Evolutionary conservation across 2,888 invertebrate species (phyloP), one percentile per base, ranked within the genome.

Genomic region (Clivina fossor): DNA sequence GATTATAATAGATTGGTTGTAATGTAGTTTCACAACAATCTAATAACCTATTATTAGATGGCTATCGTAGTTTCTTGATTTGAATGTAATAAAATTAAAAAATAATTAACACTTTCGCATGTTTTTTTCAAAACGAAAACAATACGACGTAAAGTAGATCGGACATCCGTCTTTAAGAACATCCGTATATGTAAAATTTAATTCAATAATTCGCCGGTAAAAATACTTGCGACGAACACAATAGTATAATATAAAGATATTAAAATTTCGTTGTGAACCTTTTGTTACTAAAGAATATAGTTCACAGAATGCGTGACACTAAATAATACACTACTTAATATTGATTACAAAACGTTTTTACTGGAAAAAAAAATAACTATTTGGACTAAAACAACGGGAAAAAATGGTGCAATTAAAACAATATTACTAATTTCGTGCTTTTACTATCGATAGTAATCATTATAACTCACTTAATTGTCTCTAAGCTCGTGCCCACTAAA

Each of bases 401-500:
- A 30, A 11, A 11, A 11, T 30, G 9, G 9, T 30, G 30, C 30
- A 30, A 30, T n/a, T n/a, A n/a, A n/a, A n/a, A n/a, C n/a, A n/a
- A n/a, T n/a, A n/a, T n/a, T n/a, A n/a, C n/a, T n/a, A n/a, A n/a
- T n/a, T n/a, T n/a, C n/a, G n/a, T n/a, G n/a, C n/a, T n/a, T n/a
- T n/a, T n/a, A n/a, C n/a, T n/a, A n/a, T n/a, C n/a, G n/a, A n/a
- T n/a, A n/a, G n/a, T n/a, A n/a, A n/a, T n/a, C n/a, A n/a, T n/a
- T n/a, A n/a, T n/a, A n/a, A 40, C 40, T 40, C 19, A 40, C 40
- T n/a, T 16, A 7, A 20, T 19, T 19, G 19, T 33, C 16, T 40
- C 11, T 11, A 7, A 40, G 11, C 11, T 3, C 19, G 20, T 40
- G 19, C 20, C 16, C 40, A 40, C 40, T 19, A n/a, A n/a, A 40